phyloP scores from a whole-genome alignment of 2,113 vertebrate species.

The Paradisaea rubra region DNA sequence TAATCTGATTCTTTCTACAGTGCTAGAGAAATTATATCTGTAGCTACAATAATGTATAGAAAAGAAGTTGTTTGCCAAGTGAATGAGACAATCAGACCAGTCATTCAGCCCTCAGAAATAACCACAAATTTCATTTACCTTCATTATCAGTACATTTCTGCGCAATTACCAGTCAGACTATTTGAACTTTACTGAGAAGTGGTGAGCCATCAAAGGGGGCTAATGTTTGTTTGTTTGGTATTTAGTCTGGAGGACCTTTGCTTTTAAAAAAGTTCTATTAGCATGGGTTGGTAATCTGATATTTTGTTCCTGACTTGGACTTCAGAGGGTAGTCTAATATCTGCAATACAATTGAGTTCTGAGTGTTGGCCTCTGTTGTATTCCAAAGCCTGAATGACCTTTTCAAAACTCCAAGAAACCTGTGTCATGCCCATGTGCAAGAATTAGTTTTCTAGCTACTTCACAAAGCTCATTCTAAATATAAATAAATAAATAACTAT shows the following conservation, averaged over 20 bases:
- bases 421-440: not conserved
- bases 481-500: constrained; percentile 13
- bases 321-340: not conserved
- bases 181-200: constrained; percentile 38
- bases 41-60: constrained; percentile 39
- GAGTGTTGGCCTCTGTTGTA: not conserved
- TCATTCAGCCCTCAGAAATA: constrained; percentile 33
- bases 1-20: constrained; percentile 62
- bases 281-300: not conserved
- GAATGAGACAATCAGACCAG: constrained; percentile 40
- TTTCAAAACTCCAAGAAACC: not conserved
- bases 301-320: not conserved
- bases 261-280: not conserved
- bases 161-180: constrained; percentile 13
- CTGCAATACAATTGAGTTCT: rapidly evolving
- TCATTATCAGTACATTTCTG: constrained; percentile 57
- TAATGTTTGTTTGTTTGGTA: constrained; percentile 56
- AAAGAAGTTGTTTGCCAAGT: constrained; percentile 62
- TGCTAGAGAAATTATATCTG: constrained; percentile 52
- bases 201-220: not conserved
- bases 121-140: constrained; percentile 46
- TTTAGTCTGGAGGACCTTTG: constrained; percentile 17
- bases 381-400: not conserved
- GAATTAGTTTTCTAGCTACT: constrained; percentile 72
- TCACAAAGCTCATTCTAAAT: constrained; percentile 64